Evolutionary conservation across 2,888 invertebrate genomes (phyloP), one percentile per base, ranked within the genome.

Genomic region (Drosophila prostipennis): DNA sequence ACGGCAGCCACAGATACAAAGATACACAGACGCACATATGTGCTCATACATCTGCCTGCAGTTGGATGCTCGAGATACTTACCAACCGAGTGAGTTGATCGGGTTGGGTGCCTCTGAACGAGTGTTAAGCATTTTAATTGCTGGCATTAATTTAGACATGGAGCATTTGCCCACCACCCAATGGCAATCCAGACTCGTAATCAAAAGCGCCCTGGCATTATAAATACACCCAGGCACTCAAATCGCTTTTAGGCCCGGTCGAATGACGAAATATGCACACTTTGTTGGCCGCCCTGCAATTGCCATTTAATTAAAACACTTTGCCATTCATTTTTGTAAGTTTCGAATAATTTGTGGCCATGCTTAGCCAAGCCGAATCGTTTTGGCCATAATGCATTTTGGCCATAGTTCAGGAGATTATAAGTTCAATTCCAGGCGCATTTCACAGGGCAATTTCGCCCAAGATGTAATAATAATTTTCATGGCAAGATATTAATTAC

Each of bases 81-180:
- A 42, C 6, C 7, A 11, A 26, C 45, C 45, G 36, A 39, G 54
- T 42, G 64, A 76, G 51, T 74, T 55, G 72, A 76, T 80, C 72
- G 23, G 26, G 67, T 42, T 49, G 57, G 74, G 54, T 56, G 58
- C 11, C 10, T 53, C 77, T 6, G 11, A 71, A 70, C 73, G 72
- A 78, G 85, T 81, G 86, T 79, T 82, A 78, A 82, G 76, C 86
- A 80, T 80, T 81, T 81, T 81, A 81, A 82, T 82, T 77, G 86
- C 78, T 43, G 86, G 83, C 86, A 82, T 82, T 85, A 78, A 82
- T 80, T 82, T 70, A 46, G 54, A 55, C 52, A 72, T 57, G 39
- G n/a, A 61, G 39, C 69, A 80, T 65, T 63, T 55, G 19, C 8
- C 29, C 6, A 1, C 13, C 42, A 6, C 2, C 16, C 40, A 40